These are phyloP conservation scores for Oryzias melastigma DNA, from an alignment of 2,113 vertebrate species.

Conservation along the genomic window DNA sequence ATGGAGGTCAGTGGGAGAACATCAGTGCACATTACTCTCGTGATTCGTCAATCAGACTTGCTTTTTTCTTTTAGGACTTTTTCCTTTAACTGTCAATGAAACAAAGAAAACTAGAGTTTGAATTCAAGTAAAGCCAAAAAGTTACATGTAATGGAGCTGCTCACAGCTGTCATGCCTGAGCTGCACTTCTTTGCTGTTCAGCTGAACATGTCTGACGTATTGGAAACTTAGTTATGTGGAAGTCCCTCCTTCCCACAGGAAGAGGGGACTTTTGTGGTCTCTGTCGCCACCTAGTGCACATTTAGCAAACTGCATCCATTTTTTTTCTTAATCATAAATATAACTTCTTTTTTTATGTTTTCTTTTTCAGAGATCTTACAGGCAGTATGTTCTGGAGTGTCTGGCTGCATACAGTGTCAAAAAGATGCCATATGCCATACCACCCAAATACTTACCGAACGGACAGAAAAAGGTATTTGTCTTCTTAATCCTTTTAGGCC, in stretches of 20 bases:
- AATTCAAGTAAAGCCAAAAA: constrained; percentile 15
- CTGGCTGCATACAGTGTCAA: constrained; percentile 79
- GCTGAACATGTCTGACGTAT: constrained; percentile 45
- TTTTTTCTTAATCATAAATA: not conserved
- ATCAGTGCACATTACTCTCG: too few relatives aligned
- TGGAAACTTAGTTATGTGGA: constrained; percentile 67
- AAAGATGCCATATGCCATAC: constrained; percentile 86
- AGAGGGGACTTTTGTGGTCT: constrained; percentile 45
- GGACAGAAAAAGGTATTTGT: constrained; percentile 80
- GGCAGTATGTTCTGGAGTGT: constrained; percentile 83
- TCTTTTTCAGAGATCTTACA: constrained; percentile 75
- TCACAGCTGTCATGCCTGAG: constrained; percentile 10
- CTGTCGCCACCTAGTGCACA: constrained; percentile 44
- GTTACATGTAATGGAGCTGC: not conserved
- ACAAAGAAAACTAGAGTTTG: constrained; percentile 14
- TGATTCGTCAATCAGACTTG: constrained; percentile 26
- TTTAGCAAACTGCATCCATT: not conserved
- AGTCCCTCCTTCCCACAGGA: constrained; percentile 47
- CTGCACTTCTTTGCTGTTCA: constrained; percentile 28
- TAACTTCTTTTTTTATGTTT: not conserved
- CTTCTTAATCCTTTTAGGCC: not conserved
- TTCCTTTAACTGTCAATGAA: constrained; percentile 17
- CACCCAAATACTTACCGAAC: constrained; percentile 73
- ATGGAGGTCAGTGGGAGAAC: constrained; percentile 74
- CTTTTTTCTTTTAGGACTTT: constrained; percentile 29